Percentiles rank a stretch among this genome's conserved stretches.
These are phyloP conservation scores for Amblyopsis rosae DNA, from an alignment of 2,113 vertebrate genomes.

Conservation along the genomic window DNA sequence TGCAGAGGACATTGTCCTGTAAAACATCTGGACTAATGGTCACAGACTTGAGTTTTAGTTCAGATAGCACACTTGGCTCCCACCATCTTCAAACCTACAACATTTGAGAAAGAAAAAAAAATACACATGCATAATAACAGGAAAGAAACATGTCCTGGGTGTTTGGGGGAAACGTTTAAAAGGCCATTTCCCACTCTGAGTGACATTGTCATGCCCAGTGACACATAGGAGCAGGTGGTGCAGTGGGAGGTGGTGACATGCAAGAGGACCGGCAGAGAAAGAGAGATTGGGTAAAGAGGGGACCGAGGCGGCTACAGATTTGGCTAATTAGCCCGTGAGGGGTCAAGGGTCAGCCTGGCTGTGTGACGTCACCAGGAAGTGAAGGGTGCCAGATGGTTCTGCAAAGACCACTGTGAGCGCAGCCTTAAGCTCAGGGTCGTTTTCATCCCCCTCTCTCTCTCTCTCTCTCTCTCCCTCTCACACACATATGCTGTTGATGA, in stretches of 20 bases:
- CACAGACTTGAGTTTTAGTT: background rate
- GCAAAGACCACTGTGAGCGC: conserved; percentile 40
- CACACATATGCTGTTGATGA: conserved; percentile 21
- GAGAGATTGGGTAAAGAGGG: conserved; percentile 23
- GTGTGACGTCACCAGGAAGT: conserved; percentile 66
- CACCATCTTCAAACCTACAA: background rate
- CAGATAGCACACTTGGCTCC: background rate
- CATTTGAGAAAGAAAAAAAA: too few relatives aligned
- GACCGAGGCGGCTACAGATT: conserved; percentile 50
- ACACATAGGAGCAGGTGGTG: conserved; percentile 69
- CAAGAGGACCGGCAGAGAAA: conserved; percentile 35
- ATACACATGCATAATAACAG: too few relatives aligned
- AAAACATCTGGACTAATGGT: too few relatives aligned
- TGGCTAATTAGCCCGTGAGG: conserved; percentile 75
- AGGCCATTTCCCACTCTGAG: conserved; percentile 6
- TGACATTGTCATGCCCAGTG: conserved; percentile 25
- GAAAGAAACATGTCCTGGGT: too few relatives aligned
- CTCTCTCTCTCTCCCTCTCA: too few relatives aligned
- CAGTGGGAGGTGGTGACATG: conserved; percentile 2
- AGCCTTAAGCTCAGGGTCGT: conserved; percentile 51
- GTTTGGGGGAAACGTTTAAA: background rate
- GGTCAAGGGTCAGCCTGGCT: conserved; percentile 71
- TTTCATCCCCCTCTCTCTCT: conserved; percentile 25
- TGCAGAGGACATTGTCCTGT: background rate
- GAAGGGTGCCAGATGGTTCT: conserved; percentile 70